Base-by-base conservation (phyloP, 2,797 vertebrate genomes). In the Lepus oiostolus region DNA sequence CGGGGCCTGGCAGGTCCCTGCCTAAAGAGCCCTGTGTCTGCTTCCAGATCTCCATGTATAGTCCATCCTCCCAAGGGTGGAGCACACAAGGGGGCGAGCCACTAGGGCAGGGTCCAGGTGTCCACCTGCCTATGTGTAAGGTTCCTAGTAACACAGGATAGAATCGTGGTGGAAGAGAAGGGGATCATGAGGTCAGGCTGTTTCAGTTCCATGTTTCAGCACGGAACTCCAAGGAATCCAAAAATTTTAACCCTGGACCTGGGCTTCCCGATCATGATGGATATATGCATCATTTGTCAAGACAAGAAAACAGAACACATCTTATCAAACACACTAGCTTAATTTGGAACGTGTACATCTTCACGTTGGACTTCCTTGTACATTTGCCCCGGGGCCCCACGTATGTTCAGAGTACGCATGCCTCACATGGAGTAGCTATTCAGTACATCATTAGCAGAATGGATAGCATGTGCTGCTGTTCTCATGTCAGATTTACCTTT, bases 401-500 rank as follows among this genome's bases (percentile, higher is more conserved):
- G 58, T 74, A 62, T 42, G 63, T 74, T 50, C 67, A 22, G 35
- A 11, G 9, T 47, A 89, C 24, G 62, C 58, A 93, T 82, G n/a
- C 65, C 80, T 87, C 74, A 42, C 62, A 75, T 38, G 17, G 4
- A 85, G 54, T 72, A 93, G 38, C 63, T 81, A 50, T 10, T 72
- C 63, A n/a, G 32, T n/a, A 58, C 16, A 8, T 42, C 91, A 82
- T 83, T 52, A 86, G 28, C 54, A 67, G 68, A 75, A 63, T 70
- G 82, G 75, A 76, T 62, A 52, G 38, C 75, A 75, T 30, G 11
- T 17, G 21, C 24, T n/a, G 7, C 35, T 93, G 26, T 83, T 88
- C 47, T 75, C n/a, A 24, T 83, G 85, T 86, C 77, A 89, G 26
- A 83, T 63, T 77, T 79, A 30, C 22, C 85, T 93, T 86, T 94